A percentile compares a stretch with the other conserved stretches of the same genome.
Evolutionary conservation across 1,140 invertebrate species (phyloP).

Genomic region (Palaemon carinicauda): DNA sequence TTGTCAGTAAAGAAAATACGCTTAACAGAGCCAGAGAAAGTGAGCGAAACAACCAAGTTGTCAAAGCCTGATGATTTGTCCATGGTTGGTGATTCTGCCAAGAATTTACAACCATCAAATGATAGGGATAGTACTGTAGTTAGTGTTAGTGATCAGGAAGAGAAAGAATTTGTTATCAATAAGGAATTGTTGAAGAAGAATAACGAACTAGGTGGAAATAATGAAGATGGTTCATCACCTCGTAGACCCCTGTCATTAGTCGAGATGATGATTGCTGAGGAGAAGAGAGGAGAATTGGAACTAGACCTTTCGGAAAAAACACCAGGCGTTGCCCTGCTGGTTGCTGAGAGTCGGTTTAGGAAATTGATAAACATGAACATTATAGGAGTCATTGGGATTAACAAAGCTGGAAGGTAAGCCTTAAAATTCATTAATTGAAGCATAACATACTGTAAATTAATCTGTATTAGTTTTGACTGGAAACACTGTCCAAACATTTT

Average conservation of each 20-base stretch:
- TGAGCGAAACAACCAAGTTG: too few species aligned
- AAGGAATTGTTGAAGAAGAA: too few species aligned
- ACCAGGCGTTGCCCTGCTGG: conserved; percentile 48
- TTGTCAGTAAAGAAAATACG: too few species aligned
- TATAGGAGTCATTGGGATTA: conserved; percentile 53
- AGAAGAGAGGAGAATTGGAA: conserved; percentile 56
- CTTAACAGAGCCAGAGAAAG: too few species aligned
- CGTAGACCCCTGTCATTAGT: conserved; percentile 40
- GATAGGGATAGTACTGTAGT: not conserved
- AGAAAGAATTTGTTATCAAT: too few species aligned
- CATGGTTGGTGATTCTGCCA: too few species aligned
- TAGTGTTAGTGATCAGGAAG: not conserved
- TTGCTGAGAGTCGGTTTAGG: conserved; percentile 41
- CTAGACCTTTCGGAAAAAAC: conserved; percentile 38
- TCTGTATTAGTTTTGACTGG: too few species aligned
- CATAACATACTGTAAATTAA: too few species aligned
- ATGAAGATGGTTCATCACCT: too few species aligned
- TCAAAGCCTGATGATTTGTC: too few species aligned
- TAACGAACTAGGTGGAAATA: not conserved
- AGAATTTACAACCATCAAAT: not conserved
- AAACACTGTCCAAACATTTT: too few species aligned
- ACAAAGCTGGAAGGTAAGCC: conserved; percentile 57
- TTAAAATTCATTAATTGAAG: too few species aligned
- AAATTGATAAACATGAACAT: conserved; percentile 54
- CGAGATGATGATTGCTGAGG: conserved; percentile 57